phyloP scores from a whole-genome alignment of 2,797 vertebrate genomes.

The Brachyrhaphis roseni region DNA sequence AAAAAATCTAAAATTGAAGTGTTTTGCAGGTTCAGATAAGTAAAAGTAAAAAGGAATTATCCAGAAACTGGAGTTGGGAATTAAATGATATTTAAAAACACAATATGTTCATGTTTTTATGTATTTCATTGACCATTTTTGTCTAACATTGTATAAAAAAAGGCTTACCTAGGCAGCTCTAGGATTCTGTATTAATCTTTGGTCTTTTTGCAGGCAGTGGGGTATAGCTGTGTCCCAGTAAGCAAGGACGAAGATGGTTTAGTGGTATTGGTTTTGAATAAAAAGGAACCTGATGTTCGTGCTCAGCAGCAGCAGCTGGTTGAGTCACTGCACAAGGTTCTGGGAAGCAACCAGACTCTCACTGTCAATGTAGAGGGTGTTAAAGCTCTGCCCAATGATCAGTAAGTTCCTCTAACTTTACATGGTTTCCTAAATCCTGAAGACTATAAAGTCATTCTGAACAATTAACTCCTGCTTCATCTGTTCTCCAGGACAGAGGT shows the following conservation, averaged over 20 bases:
- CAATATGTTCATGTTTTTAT: too few relatives aligned
- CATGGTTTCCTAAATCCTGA: background rate
- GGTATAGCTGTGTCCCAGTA: constrained; percentile 91
- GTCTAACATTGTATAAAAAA: background rate
- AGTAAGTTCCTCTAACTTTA: constrained; percentile 80
- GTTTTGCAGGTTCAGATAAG: background rate
- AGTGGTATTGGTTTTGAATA: constrained; percentile 90
- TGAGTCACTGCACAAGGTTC: constrained; percentile 92
- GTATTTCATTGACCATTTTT: too few relatives aligned
- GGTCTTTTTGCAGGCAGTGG: constrained; percentile 85
- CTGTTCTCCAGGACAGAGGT: constrained; percentile 88
- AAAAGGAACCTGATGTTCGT: constrained; percentile 91
- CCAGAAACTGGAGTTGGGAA: too few relatives aligned
- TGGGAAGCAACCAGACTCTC: constrained; percentile 91
- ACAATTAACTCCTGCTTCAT: background rate
- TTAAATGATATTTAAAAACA: too few relatives aligned
- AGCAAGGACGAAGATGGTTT: constrained; percentile 97
- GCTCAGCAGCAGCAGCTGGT: constrained; percentile 94
- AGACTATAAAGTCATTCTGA: background rate
- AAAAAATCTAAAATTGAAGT: background rate
- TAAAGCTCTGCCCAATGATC: constrained; percentile 91
- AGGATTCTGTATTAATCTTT: background rate
- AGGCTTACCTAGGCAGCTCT: background rate
- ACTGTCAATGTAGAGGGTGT: constrained; percentile 94
- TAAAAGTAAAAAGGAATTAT: background rate